A percentile compares a stretch with the other conserved stretches of the same genome.
Conservation (phyloP, 1,140 invertebrate species). For the Tetragonula clypearis region DNA sequence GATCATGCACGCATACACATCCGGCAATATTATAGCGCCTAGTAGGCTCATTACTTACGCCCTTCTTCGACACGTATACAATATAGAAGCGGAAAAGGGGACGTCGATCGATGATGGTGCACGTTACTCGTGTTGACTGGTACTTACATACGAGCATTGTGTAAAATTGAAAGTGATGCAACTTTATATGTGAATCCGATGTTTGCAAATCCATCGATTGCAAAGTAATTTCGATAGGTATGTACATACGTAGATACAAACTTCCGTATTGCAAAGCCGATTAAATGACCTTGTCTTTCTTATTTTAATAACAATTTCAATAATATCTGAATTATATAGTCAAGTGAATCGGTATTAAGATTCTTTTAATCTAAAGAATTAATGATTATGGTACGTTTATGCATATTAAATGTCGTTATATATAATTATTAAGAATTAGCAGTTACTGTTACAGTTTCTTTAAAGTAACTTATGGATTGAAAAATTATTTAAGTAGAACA, state of each 20-base stretch:
- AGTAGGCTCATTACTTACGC: slow-evolving; percentile 38
- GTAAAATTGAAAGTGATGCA: slow-evolving; percentile 50
- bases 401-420: no score
- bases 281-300: no score
- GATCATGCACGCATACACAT: slow-evolving; percentile 42
- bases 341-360: no score
- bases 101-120: slow-evolving; percentile 42
- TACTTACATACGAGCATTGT: not conserved
- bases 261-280: not conserved
- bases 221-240: no score
- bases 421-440: no score
- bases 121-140: slow-evolving; percentile 23
- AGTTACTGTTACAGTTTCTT: no score
- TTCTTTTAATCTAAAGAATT: no score
- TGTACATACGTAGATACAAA: not conserved
- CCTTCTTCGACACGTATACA: slow-evolving; percentile 42
- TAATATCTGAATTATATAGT: not conserved
- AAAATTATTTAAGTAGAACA: no score
- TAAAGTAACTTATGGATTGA: no score
- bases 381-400: no score
- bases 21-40: slow-evolving; percentile 25
- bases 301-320: not conserved
- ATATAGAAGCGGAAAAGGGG: slow-evolving; percentile 53
- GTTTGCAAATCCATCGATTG: not conserved
- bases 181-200: not conserved